A percentile compares a stretch with the other conserved stretches of the same genome.
phyloP scores from a whole-genome alignment of 2,113 vertebrate genomes.

The Psittacula cyanocephala region DNA sequence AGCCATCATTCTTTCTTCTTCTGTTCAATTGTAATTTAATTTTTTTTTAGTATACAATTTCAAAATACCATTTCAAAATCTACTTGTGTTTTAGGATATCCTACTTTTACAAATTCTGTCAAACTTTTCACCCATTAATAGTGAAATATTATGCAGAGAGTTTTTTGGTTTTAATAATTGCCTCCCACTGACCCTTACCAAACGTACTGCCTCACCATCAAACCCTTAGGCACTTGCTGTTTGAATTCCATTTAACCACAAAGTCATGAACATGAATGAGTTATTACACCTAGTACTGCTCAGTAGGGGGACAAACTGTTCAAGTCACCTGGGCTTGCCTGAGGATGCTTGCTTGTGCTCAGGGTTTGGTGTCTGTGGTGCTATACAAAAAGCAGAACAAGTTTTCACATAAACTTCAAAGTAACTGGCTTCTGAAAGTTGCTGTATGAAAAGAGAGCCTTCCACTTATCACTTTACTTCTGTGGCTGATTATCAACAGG shows the following conservation, averaged over 20 bases:
- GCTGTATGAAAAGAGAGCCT: background rate
- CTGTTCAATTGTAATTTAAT: background rate
- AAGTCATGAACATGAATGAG: background rate
- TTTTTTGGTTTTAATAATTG: background rate
- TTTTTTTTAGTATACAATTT: background rate
- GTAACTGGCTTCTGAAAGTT: background rate
- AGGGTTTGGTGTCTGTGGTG: background rate
- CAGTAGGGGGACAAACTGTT: background rate
- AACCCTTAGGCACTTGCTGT: background rate
- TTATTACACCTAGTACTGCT: background rate
- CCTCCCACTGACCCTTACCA: background rate
- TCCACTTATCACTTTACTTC: background rate
- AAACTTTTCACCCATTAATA: background rate
- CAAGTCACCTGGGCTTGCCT: background rate
- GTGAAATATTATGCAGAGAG: background rate
- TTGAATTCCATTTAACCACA: background rate
- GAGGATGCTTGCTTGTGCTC: background rate
- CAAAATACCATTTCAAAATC: background rate
- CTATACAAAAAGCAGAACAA: background rate
- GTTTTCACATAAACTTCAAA: background rate
- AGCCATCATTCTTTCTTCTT: background rate
- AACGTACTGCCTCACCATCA: background rate
- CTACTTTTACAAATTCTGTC: background rate
- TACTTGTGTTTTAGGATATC: fast-evolving
- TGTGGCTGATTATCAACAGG: background rate